A percentile compares a stretch with the other conserved stretches of the same genome.
phyloP scores from a whole-genome alignment of 2,113 vertebrate species.

The Prinia subflava region DNA sequence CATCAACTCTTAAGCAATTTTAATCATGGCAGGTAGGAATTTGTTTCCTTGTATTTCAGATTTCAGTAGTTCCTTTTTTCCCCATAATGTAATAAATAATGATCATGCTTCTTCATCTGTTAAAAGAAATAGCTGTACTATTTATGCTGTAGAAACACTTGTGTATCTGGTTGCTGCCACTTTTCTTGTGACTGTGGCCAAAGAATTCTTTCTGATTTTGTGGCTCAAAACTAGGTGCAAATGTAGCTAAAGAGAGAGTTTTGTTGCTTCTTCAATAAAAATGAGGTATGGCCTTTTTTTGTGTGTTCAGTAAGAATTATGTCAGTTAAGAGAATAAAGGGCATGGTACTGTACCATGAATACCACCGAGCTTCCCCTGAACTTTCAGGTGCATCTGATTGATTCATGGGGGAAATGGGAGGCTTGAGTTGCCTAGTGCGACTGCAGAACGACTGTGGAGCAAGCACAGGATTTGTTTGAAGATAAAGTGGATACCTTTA shows the following conservation, averaged over 20 bases:
- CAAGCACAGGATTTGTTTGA: not conserved
- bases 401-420: not conserved
- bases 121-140: not conserved
- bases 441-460: not conserved
- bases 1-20: not conserved
- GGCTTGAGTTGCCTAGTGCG: not conserved
- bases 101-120: not conserved
- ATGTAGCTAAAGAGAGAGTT: not conserved
- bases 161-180: not conserved
- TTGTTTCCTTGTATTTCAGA: not conserved
- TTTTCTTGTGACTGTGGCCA: not conserved
- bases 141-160: not conserved
- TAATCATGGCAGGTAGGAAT: conserved; percentile 19
- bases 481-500: not conserved
- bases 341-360: not conserved
- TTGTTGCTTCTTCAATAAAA: not conserved
- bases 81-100: not conserved
- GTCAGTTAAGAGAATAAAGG: not conserved
- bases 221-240: not conserved
- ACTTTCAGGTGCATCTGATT: not conserved
- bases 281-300: not conserved
- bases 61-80: not conserved
- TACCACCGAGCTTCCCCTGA: not conserved
- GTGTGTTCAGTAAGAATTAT: not conserved
- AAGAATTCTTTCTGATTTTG: not conserved